Evolutionary conservation across 2,797 vertebrate genomes (phyloP).

Genomic region (Gobionotothen gibberifrons): DNA sequence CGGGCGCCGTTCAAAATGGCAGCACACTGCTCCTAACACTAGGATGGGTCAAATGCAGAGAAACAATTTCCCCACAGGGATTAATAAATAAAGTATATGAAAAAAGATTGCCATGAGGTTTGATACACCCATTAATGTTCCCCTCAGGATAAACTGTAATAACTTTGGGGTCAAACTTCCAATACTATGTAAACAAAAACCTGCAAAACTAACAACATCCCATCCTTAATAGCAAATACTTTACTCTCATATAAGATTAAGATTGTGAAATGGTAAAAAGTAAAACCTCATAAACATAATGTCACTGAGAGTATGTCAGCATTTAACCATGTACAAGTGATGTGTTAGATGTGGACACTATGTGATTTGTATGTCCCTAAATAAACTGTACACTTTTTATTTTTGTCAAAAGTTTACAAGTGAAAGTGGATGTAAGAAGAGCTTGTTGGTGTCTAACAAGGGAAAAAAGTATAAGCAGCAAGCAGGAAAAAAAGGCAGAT

Average conservation of each 20-base stretch:
- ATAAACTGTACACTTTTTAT: background rate
- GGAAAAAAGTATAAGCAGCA: slow-evolving; percentile 32
- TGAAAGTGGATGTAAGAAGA: slow-evolving; percentile 20
- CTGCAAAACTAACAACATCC: background rate
- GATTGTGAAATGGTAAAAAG: background rate
- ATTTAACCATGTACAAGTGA: background rate
- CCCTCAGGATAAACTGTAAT: background rate
- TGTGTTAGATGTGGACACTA: no score
- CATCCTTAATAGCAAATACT: background rate
- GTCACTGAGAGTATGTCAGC: background rate
- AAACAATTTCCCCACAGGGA: no score
- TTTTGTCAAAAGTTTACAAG: slow-evolving; percentile 8
- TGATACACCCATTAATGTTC: background rate
- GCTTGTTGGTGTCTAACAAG: background rate
- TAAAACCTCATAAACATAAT: background rate
- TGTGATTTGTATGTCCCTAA: background rate
- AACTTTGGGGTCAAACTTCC: background rate
- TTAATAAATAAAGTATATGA: no score
- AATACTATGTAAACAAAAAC: background rate
- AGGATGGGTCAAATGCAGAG: no score
- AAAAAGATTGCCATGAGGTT: background rate
- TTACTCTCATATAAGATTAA: background rate
- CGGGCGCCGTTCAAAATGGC: no score
- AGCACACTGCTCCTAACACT: no score
- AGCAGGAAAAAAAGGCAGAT: slow-evolving; percentile 45